A percentile compares a stretch with the other conserved stretches of the same genome.
phyloP scores from a whole-genome alignment of 2,797 vertebrate genomes.

The Anguilla obscura region DNA sequence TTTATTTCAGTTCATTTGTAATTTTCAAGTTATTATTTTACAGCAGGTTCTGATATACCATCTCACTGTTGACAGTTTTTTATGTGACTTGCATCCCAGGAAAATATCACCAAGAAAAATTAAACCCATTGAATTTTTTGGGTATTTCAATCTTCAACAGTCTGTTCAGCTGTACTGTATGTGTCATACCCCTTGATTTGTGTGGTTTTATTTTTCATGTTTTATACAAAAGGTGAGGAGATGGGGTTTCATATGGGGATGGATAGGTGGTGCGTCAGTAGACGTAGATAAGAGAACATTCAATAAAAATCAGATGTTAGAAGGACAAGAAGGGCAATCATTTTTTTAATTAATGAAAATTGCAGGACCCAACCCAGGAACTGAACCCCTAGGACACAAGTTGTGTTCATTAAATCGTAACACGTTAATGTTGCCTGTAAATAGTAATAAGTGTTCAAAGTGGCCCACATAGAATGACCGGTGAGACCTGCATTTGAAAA shows the following conservation, averaged over 20 bases:
- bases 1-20: neutral
- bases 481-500: neutral
- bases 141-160: constrained; percentile 14
- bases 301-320: too few relatives aligned
- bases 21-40: neutral
- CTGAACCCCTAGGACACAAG: neutral
- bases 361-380: neutral
- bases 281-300: too few relatives aligned
- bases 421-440: neutral
- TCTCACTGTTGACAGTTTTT: neutral
- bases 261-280: neutral
- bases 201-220: too few relatives aligned
- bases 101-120: constrained; percentile 33
- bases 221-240: neutral
- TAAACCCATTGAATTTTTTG: constrained; percentile 38
- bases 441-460: neutral
- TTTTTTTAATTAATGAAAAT: too few relatives aligned
- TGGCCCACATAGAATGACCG: neutral
- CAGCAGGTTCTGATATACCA: neutral
- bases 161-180: neutral
- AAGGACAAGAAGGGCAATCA: too few relatives aligned
- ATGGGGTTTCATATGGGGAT: neutral
- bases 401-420: neutral
- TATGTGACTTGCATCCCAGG: neutral
- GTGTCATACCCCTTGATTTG: neutral